These are phyloP conservation scores for Uloborus diversus DNA, from an alignment of 1,140 invertebrate genomes.

Conservation along the genomic window DNA sequence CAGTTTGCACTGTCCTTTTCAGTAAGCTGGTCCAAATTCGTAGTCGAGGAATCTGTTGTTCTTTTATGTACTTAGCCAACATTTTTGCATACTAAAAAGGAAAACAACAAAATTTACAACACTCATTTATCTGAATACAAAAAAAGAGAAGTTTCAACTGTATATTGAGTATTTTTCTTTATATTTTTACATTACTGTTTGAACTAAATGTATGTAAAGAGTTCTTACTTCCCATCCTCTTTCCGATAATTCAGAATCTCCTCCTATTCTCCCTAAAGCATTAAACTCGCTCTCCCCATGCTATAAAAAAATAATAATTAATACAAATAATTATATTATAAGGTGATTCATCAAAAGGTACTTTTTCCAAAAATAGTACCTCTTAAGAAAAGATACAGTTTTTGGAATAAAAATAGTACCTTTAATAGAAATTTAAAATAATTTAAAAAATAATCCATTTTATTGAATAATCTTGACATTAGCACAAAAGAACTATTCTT, in stretches of 20 bases:
- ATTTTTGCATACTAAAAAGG: slow-evolving; percentile 76
- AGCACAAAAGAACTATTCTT: too few species aligned
- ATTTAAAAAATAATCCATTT: too few species aligned
- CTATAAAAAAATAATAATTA: slow-evolving; percentile 67
- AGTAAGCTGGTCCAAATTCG: slow-evolving; percentile 99
- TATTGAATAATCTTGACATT: too few species aligned
- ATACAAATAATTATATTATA: too few species aligned
- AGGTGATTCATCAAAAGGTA: too few species aligned
- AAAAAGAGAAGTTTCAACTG: background rate
- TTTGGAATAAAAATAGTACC: too few species aligned
- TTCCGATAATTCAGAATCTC: slow-evolving; percentile 88
- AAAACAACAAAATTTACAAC: background rate
- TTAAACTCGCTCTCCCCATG: slow-evolving; percentile 98
- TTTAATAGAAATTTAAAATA: too few species aligned
- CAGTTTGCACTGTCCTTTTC: slow-evolving; percentile 94
- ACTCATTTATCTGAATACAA: background rate
- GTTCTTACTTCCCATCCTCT: slow-evolving; percentile 77
- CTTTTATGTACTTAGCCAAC: slow-evolving; percentile 83
- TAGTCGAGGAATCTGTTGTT: slow-evolving; percentile 88
- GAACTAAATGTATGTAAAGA: too few species aligned
- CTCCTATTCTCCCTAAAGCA: slow-evolving; percentile 91
- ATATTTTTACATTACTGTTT: too few species aligned
- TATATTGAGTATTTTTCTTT: background rate
- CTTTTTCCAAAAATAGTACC: too few species aligned
- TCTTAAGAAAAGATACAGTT: too few species aligned